Conservation (phyloP, 64 coral and sea anemone species). For the Montipora sp. region DNA sequence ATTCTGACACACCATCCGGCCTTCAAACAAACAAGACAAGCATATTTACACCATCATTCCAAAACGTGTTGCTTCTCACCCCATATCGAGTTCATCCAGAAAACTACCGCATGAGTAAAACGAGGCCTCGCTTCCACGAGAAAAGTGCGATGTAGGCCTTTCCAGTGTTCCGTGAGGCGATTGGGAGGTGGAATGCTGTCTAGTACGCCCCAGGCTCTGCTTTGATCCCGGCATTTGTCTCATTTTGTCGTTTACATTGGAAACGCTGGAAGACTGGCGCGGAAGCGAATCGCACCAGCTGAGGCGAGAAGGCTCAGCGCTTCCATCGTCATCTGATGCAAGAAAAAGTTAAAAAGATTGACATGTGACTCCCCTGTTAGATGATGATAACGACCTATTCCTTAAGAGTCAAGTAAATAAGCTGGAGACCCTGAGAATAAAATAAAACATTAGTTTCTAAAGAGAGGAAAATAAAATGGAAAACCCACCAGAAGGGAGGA, state of each 20-base stretch:
- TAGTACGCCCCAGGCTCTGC: slow-evolving; percentile 59
- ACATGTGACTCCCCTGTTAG: neutral
- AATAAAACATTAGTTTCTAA: no score
- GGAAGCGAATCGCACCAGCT: slow-evolving; percentile 76
- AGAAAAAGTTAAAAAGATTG: neutral
- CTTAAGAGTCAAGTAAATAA: neutral
- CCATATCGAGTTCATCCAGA: slow-evolving; percentile 77
- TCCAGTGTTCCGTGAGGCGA: neutral
- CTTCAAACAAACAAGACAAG: no score
- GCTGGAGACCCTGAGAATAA: no score
- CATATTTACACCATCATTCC: no score
- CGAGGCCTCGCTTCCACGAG: slow-evolving; percentile 85
- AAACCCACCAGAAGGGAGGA: no score
- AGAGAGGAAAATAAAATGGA: no score
- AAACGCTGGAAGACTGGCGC: slow-evolving; percentile 62
- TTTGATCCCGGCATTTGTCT: slow-evolving; percentile 61
- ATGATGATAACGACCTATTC: neutral
- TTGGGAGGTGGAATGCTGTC: slow-evolving; percentile 14
- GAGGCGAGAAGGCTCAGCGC: slow-evolving; percentile 36
- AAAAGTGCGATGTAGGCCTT: slow-evolving; percentile 67
- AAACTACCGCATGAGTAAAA: slow-evolving; percentile 98
- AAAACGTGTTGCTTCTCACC: neutral
- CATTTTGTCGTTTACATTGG: slow-evolving; percentile 75
- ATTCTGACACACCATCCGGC: no score
- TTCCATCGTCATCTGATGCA: slow-evolving; percentile 9